Evolutionary conservation across 92 coral and sea anemone species (phyloP), one percentile per base, ranked within the genome.

Genomic region (Hydrozoanthus gracilis): DNA sequence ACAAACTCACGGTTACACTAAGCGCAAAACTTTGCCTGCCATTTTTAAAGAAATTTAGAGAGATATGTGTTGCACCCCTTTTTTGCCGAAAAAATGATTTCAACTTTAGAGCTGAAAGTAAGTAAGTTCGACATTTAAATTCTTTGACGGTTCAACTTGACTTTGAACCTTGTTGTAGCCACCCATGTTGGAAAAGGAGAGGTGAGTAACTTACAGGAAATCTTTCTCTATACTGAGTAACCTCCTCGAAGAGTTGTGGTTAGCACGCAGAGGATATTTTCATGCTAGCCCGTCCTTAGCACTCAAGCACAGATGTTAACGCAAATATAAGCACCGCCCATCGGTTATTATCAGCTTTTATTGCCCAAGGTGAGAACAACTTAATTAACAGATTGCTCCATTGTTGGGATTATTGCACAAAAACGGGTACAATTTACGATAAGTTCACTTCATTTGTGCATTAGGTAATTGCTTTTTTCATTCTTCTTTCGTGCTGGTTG

Each of bases 331-430:
- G 75, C 73, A 65, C 74, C 74, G 60, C 85, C 75, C 73, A 65
- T 80, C 70, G 73, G 54, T 80, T 80, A 46, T 65, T 66, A 80
- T 49, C 85, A 49, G 61, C 72, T 80, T 49, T 64, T 80, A 65
- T 80, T 48, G 85, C 85, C 73, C 61, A 51, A 80, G 85, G 85
- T 80, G 85, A 20, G 85, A 64, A 80, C 85, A 80, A 80, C n/a
- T 4, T 50, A 47, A 80, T 80, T 80, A 80, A 66, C 75, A 80
- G 73, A 80, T 68, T 52, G 73, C 46, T 16, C 74, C 51, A 80
- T 80, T 80, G 85, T 80, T 80, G 16, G 39, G 51, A 80, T 27
- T 66, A 65, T 80, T 65, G 69, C 12, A 48, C 62, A 27, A 80
- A 80, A 80, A 66, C 74, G 85, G 51, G 61, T 47, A 80, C 85